A percentile compares a stretch with the other conserved stretches of the same genome.
Conservation (phyloP, 1,140 invertebrate species). For the Drosophila ogumai region DNA sequence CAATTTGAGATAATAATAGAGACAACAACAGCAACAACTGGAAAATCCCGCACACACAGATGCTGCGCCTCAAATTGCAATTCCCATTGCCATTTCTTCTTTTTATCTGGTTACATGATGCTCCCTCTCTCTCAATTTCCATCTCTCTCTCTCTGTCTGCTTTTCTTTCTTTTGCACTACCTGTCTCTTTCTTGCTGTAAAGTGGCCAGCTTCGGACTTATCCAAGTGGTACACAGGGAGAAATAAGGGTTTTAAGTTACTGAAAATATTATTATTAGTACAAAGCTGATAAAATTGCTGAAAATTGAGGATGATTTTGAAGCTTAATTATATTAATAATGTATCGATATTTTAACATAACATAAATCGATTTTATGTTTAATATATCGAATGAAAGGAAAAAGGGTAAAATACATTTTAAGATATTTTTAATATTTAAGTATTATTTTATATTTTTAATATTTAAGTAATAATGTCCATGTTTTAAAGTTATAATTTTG, state of each 20-base stretch:
- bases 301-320: not conserved
- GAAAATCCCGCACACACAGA: slow-evolving; percentile 48
- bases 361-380: not conserved
- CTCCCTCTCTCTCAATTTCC: slow-evolving; percentile 2
- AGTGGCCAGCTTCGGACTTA: slow-evolving; percentile 53
- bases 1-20: slow-evolving; percentile 3
- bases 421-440: too few relatives aligned
- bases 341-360: not conserved
- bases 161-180: slow-evolving; percentile 14
- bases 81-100: slow-evolving; percentile 36
- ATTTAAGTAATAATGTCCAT: too few relatives aligned
- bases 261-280: too few relatives aligned
- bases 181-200: slow-evolving; percentile 24
- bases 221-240: not conserved
- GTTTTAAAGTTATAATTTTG: too few relatives aligned
- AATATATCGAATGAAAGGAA: not conserved
- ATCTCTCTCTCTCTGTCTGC: not conserved
- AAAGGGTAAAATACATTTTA: not conserved
- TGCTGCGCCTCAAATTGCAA: slow-evolving; percentile 45
- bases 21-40: slow-evolving; percentile 25
- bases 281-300: too few relatives aligned
- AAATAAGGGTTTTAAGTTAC: not conserved
- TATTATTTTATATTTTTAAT: too few relatives aligned
- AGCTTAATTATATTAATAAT: too few relatives aligned
- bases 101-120: slow-evolving; percentile 43